Evolutionary conservation across 2,888 invertebrate genomes (phyloP).

Genomic region (Tenthredo livida): DNA sequence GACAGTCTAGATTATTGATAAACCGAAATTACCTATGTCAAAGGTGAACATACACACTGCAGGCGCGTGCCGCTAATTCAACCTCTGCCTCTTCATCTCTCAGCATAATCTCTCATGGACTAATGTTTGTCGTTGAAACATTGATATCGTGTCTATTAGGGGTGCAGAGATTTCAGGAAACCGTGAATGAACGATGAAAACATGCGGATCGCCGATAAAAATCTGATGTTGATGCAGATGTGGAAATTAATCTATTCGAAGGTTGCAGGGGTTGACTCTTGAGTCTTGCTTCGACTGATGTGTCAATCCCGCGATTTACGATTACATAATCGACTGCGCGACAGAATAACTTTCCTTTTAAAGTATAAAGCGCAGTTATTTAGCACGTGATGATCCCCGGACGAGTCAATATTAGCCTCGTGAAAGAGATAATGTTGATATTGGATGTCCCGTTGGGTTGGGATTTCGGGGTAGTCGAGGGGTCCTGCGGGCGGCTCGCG

Average conservation of each 20-base stretch:
- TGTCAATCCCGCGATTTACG: not conserved
- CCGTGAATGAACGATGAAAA: too few species aligned
- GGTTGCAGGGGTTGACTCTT: not conserved
- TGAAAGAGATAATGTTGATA: conserved; percentile 74
- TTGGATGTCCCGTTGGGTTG: conserved; percentile 71
- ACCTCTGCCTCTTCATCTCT: not conserved
- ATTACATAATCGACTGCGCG: not conserved
- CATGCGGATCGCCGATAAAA: not conserved
- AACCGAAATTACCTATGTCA: conserved; percentile 10
- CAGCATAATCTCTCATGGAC: not conserved
- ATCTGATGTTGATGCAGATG: not conserved
- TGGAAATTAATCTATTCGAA: not conserved
- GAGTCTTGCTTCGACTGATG: not conserved
- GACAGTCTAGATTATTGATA: conserved; percentile 58
- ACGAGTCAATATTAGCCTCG: conserved; percentile 74
- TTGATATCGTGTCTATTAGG: not conserved
- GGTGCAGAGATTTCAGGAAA: not conserved
- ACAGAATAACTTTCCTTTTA: not conserved
- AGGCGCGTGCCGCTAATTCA: conserved; percentile 5
- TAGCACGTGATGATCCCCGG: conserved; percentile 32
- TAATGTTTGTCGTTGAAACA: not conserved
- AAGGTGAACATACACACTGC: not conserved
- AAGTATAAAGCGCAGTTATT: conserved; percentile 18
- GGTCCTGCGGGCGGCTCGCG: conserved; percentile 34
- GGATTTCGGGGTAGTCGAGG: conserved; percentile 8